phyloP scores from a whole-genome alignment of 1,140 invertebrate species.

The Lineus longissimus region DNA sequence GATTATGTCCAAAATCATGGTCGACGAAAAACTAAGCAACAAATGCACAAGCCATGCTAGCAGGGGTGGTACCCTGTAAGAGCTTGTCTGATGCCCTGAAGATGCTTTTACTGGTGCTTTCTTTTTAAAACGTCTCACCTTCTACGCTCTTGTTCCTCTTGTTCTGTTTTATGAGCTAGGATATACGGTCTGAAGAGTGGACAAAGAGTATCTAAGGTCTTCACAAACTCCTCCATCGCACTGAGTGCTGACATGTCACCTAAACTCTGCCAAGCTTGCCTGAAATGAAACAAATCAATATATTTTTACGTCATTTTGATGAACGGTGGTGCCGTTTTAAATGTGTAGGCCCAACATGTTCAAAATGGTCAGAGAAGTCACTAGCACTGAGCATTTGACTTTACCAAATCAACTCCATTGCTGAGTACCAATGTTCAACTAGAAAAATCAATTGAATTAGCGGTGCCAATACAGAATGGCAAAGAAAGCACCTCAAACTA shows the following conservation, averaged over 20 bases:
- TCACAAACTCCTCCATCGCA: conserved; percentile 88
- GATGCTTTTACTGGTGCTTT: neutral
- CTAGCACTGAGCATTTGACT: no score
- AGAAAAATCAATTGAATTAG: no score
- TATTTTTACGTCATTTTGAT: neutral
- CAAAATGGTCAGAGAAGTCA: no score
- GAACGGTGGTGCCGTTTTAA: neutral
- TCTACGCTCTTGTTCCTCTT: conserved; percentile 69
- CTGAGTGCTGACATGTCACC: conserved; percentile 79
- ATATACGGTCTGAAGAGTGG: conserved; percentile 85
- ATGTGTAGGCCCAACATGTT: no score
- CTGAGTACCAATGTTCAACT: no score
- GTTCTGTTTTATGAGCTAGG: conserved; percentile 82
- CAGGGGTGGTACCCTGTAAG: neutral
- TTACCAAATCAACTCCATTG: no score
- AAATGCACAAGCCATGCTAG: no score
- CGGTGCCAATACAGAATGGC: no score
- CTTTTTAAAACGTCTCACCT: conserved; percentile 56
- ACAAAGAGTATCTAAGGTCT: conserved; percentile 80
- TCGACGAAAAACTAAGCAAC: no score
- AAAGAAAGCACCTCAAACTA: no score
- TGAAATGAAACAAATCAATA: no score
- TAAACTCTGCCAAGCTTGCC: conserved; percentile 85
- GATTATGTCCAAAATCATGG: no score
- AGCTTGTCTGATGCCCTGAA: neutral